Base-by-base conservation (phyloP, 1,140 invertebrate genomes). In the Drosophila ficusphila region DNA sequence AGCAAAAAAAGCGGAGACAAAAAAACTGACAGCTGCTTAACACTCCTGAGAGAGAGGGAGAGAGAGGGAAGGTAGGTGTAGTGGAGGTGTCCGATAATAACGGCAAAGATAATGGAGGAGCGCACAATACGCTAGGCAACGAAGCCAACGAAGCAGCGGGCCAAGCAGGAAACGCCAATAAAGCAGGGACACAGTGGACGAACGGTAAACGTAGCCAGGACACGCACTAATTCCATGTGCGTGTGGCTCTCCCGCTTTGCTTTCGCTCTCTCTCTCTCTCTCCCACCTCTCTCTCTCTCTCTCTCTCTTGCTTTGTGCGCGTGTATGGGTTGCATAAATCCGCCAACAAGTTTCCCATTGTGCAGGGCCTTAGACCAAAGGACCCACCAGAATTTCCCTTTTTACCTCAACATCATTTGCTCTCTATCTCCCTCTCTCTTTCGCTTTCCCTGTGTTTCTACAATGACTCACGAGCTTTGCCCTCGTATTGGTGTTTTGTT, bases 321-420 rank as follows among this genome's bases (percentile, higher is more conserved):
- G 61, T 75, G 73, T 62, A 64, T 65, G 49, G 52, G 74, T 79
- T 88, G 82, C 82, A 88, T 82, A 88, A 88, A 82, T 88, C 82
- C 83, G 61, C 83, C 82, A 88, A 88, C 82, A 88, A 88, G 82
- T 88, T 88, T 89, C 82, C 83, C 82, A 88, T 88, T 88, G 82
- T 88, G 82, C 76, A 77, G 76, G 76, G 47, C 67, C 54, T 16
- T 46, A 47, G 54, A 53, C 76, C 52, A 19, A 16, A 52, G 34
- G 3, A 31, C 23, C 12, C 46, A 54, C 23, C 19, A 19, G 6
- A 31, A 39, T n/a, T n/a, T n/a, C n/a, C n/a, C n/a, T 44, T 47
- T 46, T 56, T 23, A 18, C 23, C 42, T 31, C 33, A 39, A 46
- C 34, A 31, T 62, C 19, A 39, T 58, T 58, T 18, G 21, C 44